Evolutionary conservation across 2,797 vertebrate genomes (phyloP).

Genomic region (Gymnopithys bicolor): DNA sequence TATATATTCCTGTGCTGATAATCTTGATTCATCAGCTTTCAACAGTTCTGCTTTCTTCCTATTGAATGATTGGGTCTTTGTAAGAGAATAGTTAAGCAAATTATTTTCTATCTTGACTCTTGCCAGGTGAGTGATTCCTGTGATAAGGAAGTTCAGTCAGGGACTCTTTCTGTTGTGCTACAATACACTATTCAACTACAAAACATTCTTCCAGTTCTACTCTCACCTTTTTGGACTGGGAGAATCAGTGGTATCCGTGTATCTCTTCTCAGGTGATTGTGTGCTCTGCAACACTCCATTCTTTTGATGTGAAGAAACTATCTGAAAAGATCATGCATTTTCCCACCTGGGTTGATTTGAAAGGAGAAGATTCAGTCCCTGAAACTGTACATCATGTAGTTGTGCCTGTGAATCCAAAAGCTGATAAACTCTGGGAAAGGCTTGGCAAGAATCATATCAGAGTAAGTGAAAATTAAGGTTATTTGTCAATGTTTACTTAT

Average conservation of each 20-base stretch:
- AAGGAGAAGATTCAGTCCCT: constrained; percentile 97
- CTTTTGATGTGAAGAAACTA: constrained; percentile 97
- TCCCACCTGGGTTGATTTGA: constrained; percentile 97
- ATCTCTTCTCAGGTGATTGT: constrained; percentile 88
- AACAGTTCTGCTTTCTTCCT: background rate
- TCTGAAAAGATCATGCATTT: constrained; percentile 99
- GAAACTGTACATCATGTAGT: constrained; percentile 97
- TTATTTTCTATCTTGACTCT: background rate
- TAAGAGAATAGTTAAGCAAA: background rate
- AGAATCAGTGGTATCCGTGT: background rate
- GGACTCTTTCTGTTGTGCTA: background rate
- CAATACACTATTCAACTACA: accelerated
- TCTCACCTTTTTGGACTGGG: background rate
- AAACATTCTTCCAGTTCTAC: background rate
- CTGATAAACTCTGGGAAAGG: constrained; percentile 90
- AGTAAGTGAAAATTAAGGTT: constrained; percentile 71
- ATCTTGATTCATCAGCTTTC: background rate
- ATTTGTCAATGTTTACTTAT: background rate
- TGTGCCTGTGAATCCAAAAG: constrained; percentile 92
- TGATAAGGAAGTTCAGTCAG: background rate
- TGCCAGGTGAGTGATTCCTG: background rate
- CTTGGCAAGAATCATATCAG: constrained; percentile 89
- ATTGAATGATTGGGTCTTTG: background rate
- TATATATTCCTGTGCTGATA: background rate
- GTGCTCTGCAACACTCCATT: constrained; percentile 96